These are phyloP conservation scores for Microcebus griseorufus DNA, from an alignment of 2,113 vertebrate species.

Conservation along the genomic window DNA sequence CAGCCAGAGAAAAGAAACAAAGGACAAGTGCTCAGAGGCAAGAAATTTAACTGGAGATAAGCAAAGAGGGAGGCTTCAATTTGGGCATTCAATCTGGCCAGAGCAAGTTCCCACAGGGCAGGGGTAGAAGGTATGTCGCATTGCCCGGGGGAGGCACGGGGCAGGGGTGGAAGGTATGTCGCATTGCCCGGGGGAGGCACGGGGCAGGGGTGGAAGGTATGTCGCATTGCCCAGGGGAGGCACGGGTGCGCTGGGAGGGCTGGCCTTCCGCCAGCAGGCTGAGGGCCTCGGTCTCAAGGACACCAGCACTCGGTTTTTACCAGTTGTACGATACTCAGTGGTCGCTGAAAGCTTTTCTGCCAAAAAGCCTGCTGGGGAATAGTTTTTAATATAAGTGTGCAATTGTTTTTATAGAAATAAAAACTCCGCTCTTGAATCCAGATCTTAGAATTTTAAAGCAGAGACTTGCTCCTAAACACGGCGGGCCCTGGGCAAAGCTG, in stretches of 20 bases:
- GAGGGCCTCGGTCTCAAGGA: not conserved
- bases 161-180: no score
- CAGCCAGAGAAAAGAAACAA: not conserved
- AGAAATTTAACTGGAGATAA: not conserved
- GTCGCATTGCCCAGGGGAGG: no score
- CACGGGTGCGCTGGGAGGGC: accelerated
- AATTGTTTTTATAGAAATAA: not conserved
- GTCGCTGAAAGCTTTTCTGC: not conserved
- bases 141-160: no score
- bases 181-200: no score
- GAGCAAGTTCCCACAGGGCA: not conserved
- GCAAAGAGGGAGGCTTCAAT: not conserved
- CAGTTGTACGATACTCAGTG: accelerated
- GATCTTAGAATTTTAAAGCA: not conserved
- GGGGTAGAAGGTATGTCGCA: not conserved
- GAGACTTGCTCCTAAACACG: accelerated
- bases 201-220: no score
- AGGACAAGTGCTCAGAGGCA: not conserved
- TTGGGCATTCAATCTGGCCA: not conserved
- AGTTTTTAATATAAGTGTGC: not conserved
- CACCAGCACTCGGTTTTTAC: accelerated
- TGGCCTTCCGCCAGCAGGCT: not conserved
- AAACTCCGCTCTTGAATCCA: not conserved
- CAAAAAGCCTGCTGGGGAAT: constrained; percentile 31
- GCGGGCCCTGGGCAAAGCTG: not conserved